phyloP scores from a whole-genome alignment of 30 jellyfish, hydroid and myxozoan genomes.

The Hydra vulgaris region DNA sequence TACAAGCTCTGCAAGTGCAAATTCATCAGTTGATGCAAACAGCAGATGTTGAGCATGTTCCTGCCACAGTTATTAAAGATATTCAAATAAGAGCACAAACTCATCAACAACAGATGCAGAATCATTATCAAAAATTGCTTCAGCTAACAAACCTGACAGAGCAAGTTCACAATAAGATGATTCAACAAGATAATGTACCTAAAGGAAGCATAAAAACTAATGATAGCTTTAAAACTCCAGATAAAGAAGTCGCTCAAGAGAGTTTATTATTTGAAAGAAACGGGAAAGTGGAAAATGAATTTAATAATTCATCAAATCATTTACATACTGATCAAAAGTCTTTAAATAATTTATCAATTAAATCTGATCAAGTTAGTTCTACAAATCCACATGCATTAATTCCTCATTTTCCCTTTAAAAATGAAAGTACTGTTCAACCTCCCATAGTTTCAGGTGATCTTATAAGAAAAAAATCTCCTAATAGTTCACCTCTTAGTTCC shows the following conservation, averaged over 20 bases:
- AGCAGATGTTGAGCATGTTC: slow-evolving; percentile 50
- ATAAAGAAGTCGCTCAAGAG: not conserved
- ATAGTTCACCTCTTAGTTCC: not conserved
- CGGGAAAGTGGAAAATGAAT: not conserved
- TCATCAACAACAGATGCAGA: slow-evolving; percentile 88
- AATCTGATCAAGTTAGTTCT: not conserved
- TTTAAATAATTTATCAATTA: too few species aligned
- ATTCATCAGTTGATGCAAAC: slow-evolving; percentile 65
- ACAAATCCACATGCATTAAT: not conserved
- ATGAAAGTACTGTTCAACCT: not conserved
- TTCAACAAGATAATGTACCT: not conserved
- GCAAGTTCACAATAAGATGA: slow-evolving; percentile 58
- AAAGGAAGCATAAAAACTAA: not conserved
- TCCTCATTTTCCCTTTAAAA: not conserved
- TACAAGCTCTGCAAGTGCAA: slow-evolving; percentile 72
- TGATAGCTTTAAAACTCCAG: not conserved
- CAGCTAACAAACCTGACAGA: slow-evolving; percentile 69
- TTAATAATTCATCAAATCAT: not conserved
- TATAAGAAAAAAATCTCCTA: too few species aligned
- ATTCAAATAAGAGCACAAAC: slow-evolving; percentile 59
- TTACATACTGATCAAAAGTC: not conserved
- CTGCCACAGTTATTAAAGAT: slow-evolving; percentile 73
- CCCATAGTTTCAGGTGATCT: not conserved
- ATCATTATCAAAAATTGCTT: slow-evolving; percentile 75
- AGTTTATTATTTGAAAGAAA: not conserved